A percentile compares a stretch with the other conserved stretches of the same genome.
These are phyloP conservation scores for Serranus cabrilla DNA, from an alignment of 2,797 vertebrate species.

Conservation along the genomic window DNA sequence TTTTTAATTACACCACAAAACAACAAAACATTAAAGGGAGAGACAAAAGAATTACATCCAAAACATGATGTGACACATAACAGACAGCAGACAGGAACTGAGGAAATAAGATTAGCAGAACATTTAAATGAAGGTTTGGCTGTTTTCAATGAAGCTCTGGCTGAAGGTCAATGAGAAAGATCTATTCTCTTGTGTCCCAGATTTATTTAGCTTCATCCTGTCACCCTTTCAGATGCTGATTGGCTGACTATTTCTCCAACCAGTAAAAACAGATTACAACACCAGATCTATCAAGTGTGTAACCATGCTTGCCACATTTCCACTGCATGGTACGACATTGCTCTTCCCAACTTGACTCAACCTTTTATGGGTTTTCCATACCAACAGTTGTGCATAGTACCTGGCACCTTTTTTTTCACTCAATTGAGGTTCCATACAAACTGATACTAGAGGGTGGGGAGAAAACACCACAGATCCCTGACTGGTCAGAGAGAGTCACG, in stretches of 20 bases:
- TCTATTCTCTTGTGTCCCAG: background rate
- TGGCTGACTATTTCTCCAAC: background rate
- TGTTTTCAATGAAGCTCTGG: background rate
- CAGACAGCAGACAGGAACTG: background rate
- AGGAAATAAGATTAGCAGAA: background rate
- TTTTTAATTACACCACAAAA: constrained; percentile 2
- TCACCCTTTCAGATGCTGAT: background rate
- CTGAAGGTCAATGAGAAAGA: background rate
- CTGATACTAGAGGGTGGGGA: too few relatives aligned
- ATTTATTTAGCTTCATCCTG: background rate
- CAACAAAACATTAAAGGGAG: constrained; percentile 3
- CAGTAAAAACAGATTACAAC: background rate
- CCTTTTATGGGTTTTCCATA: too few relatives aligned
- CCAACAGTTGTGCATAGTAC: too few relatives aligned
- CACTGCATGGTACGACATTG: too few relatives aligned
- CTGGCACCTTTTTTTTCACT: too few relatives aligned
- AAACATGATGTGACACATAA: background rate
- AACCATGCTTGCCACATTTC: too few relatives aligned
- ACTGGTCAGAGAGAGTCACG: too few relatives aligned
- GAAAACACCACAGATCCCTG: too few relatives aligned
- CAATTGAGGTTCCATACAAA: too few relatives aligned
- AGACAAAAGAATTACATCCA: background rate
- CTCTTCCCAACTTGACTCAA: too few relatives aligned
- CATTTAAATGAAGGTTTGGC: background rate
- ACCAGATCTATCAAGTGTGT: background rate